These are phyloP conservation scores for Esox lucius DNA, from an alignment of 2,797 vertebrate genomes.

Conservation along the genomic window DNA sequence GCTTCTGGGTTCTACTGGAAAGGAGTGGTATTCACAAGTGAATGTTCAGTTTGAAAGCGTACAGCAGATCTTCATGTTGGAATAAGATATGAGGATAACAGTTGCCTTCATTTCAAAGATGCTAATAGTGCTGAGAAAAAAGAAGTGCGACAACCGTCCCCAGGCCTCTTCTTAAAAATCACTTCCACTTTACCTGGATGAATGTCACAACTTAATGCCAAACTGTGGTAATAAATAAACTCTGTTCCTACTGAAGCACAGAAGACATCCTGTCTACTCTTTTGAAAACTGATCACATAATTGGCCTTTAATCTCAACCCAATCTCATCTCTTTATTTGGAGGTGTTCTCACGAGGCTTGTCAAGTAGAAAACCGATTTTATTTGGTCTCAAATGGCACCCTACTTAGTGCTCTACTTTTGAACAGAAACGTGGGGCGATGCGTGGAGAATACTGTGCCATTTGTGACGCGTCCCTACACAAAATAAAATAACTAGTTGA, in stretches of 20 bases:
- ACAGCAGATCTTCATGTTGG: too few species aligned
- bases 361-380: constrained; percentile 32
- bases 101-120: too few species aligned
- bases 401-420: neutral
- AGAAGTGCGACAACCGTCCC: too few species aligned
- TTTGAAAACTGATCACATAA: constrained; percentile 47
- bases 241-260: constrained; percentile 25
- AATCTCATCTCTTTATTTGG: constrained; percentile 27
- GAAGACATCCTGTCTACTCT: constrained; percentile 33
- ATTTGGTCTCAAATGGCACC: neutral
- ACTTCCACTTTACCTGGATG: neutral
- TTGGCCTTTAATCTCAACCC: constrained; percentile 35
- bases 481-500: constrained; percentile 1
- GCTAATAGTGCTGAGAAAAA: too few species aligned
- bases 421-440: neutral
- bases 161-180: too few species aligned
- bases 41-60: too few species aligned
- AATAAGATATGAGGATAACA: too few species aligned
- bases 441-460: neutral
- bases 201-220: constrained; percentile 1
- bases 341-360: constrained; percentile 26
- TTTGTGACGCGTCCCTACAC: neutral
- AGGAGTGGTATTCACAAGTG: too few species aligned
- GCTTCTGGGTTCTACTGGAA: too few species aligned
- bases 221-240: constrained; percentile 27